These are phyloP conservation scores for Pollenia labialis DNA, from an alignment of 2,888 invertebrate genomes.

Conservation along the genomic window DNA sequence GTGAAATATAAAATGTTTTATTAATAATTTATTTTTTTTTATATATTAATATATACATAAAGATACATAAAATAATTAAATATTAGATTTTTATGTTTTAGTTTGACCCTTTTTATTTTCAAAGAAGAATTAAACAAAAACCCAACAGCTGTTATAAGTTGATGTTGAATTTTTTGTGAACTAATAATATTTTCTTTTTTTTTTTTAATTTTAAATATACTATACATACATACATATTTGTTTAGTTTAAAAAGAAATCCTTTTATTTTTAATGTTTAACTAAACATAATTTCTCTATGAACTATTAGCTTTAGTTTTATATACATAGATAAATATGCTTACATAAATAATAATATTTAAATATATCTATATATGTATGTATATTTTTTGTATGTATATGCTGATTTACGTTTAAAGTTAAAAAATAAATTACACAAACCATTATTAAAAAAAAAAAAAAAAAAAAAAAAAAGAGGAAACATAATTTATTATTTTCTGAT, in stretches of 20 bases:
- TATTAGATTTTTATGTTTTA: conserved; percentile 56
- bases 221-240: background rate
- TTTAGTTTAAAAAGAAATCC: too few relatives aligned
- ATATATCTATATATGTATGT: conserved; percentile 51
- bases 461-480: conserved; percentile 34
- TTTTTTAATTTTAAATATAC: conserved; percentile 32
- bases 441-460: conserved; percentile 73
- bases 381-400: conserved; percentile 48
- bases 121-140: conserved; percentile 51
- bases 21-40: conserved; percentile 60
- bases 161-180: conserved; percentile 64
- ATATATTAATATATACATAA: conserved; percentile 37
- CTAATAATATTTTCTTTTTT: conserved; percentile 39
- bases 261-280: conserved; percentile 38
- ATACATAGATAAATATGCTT: conserved; percentile 54
- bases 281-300: conserved; percentile 44
- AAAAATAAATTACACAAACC: conserved; percentile 51
- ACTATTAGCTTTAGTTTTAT: conserved; percentile 57
- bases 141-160: conserved; percentile 66
- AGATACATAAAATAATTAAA: conserved; percentile 37
- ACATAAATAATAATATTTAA: conserved; percentile 64
- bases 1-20: conserved; percentile 61
- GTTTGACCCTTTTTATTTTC: conserved; percentile 53
- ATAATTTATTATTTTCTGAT: conserved; percentile 75
- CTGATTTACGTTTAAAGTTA: conserved; percentile 42